A percentile compares a stretch with the other conserved stretches of the same genome.
These are phyloP conservation scores for Noctuana brunneofusca DNA, from an alignment of 2,888 invertebrate genomes.

Conservation along the genomic window DNA sequence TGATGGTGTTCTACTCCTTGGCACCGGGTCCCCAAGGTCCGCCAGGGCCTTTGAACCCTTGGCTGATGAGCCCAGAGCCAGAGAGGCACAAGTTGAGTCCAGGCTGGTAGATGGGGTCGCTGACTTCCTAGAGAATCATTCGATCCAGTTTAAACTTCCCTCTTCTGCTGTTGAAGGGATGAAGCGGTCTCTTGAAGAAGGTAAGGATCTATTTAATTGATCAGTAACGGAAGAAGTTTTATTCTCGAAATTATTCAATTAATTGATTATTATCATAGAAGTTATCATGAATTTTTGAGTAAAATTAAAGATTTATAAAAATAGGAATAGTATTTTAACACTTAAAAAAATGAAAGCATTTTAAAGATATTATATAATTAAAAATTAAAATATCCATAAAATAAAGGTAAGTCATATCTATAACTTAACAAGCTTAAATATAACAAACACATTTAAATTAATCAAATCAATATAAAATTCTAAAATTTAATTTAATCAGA, in stretches of 20 bases:
- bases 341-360: background rate
- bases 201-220: conserved; percentile 63
- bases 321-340: no score
- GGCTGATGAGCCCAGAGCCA: conserved; percentile 87
- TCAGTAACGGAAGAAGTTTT: background rate
- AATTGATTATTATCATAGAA: no score
- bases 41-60: conserved; percentile 85
- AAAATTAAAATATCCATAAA: no score
- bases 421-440: no score
- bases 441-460: no score
- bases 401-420: no score
- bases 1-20: conserved; percentile 84
- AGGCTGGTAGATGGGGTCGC: conserved; percentile 89
- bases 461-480: no score
- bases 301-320: background rate
- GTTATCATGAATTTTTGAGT: background rate
- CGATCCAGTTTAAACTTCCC: conserved; percentile 91
- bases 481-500: no score
- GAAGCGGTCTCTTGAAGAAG: conserved; percentile 91
- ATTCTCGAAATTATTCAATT: no score
- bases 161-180: conserved; percentile 88
- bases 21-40: conserved; percentile 80
- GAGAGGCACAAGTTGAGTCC: conserved; percentile 88
- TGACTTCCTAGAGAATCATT: conserved; percentile 90
- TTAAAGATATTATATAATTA: background rate